Percentiles rank a stretch among this genome's conserved stretches.
These are phyloP conservation scores for Hapalemur alaotrensis DNA, from an alignment of 2,797 vertebrate species.

Conservation along the genomic window DNA sequence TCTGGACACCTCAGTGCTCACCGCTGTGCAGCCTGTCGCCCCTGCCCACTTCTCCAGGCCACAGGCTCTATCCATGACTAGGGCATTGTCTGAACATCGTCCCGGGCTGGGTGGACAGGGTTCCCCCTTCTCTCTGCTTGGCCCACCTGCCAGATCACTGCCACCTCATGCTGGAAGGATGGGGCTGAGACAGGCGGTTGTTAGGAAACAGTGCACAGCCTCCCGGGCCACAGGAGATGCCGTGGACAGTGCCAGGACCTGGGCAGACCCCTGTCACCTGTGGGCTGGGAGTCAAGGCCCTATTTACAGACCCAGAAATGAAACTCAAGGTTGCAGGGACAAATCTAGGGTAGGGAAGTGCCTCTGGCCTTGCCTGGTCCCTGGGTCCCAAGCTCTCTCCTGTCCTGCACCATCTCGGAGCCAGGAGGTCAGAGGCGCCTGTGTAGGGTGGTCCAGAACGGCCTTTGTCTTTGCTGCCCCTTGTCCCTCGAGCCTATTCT, in stretches of 20 bases:
- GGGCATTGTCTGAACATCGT: fast-evolving
- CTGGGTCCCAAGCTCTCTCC: not conserved
- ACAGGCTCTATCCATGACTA: not conserved
- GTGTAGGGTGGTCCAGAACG: not conserved
- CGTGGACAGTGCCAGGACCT: not conserved
- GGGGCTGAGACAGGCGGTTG: not conserved
- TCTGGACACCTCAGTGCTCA: not conserved
- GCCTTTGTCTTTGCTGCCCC: not conserved
- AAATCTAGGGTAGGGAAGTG: not conserved
- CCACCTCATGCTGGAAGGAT: not conserved
- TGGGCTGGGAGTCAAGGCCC: not conserved
- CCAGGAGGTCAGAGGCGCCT: not conserved
- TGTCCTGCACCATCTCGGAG: not conserved
- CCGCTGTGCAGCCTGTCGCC: not conserved
- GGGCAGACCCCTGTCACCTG: not conserved
- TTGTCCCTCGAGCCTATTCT: not conserved
- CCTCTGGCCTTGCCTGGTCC: not conserved
- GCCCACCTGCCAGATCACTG: not conserved
- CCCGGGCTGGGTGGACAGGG: not conserved
- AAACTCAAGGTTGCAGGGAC: not conserved
- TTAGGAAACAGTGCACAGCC: not conserved
- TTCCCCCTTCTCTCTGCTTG: not conserved
- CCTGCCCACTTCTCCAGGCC: not conserved
- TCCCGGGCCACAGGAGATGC: not conserved
- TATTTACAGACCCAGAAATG: not conserved